Evolutionary conservation across 1,140 invertebrate species (phyloP).

Genomic region (Leptinotarsa texana): DNA sequence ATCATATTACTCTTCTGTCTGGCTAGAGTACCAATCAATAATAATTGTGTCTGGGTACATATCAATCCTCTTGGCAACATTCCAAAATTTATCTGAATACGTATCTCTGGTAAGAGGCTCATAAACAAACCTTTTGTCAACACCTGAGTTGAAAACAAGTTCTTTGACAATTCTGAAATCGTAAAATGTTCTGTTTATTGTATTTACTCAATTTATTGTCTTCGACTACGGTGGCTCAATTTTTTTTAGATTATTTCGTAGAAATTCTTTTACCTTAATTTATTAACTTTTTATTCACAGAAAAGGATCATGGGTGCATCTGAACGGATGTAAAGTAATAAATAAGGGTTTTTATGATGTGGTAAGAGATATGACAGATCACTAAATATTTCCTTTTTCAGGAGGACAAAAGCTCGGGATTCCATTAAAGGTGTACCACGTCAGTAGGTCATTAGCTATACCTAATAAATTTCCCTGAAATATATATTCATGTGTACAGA

Average conservation of each 20-base stretch:
- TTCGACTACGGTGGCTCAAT: slow-evolving; percentile 38
- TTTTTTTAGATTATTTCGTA: slow-evolving; percentile 35
- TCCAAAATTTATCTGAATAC: slow-evolving; percentile 43
- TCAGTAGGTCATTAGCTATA: too few relatives aligned
- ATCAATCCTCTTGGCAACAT: slow-evolving; percentile 1
- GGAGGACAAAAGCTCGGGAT: background rate
- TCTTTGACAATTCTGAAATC: slow-evolving; percentile 35
- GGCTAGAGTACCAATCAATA: too few relatives aligned
- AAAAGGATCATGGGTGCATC: background rate
- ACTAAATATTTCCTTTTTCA: background rate
- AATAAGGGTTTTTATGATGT: slow-evolving; percentile 4
- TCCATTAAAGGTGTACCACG: background rate
- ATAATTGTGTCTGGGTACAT: background rate
- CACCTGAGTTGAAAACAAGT: slow-evolving; percentile 40
- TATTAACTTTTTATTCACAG: slow-evolving; percentile 23
- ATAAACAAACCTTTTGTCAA: slow-evolving; percentile 50
- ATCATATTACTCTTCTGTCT: too few relatives aligned
- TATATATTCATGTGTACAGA: too few relatives aligned
- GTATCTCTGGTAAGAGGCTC: slow-evolving; percentile 41
- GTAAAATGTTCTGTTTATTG: slow-evolving; percentile 44
- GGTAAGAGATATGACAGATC: slow-evolving; percentile 2
- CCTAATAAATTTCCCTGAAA: too few relatives aligned
- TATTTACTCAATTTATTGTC: slow-evolving; percentile 49
- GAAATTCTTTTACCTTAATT: slow-evolving; percentile 28
- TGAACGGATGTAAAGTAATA: background rate